Evolutionary conservation across 92 coral and sea anemone species (phyloP).

Genomic region (Hydrozoanthus gracilis): DNA sequence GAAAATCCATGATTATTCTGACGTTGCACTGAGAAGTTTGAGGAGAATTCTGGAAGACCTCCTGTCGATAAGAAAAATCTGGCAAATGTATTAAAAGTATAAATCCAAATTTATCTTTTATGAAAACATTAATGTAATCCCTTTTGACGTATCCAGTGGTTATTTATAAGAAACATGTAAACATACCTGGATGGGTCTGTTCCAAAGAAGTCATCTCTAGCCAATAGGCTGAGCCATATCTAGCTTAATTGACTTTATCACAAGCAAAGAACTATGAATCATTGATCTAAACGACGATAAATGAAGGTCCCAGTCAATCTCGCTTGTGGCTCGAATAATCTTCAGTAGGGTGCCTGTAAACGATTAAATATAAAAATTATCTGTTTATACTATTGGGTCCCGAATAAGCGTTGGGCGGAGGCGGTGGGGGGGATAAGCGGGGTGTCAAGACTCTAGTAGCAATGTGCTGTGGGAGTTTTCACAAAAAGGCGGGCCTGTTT

Average conservation of each 20-base stretch:
- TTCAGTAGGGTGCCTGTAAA: background rate
- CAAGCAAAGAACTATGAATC: constrained; percentile 50
- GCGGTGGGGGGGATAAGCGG: too few species aligned
- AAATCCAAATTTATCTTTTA: too few species aligned
- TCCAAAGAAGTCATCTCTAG: constrained; percentile 49
- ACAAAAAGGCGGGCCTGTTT: too few species aligned
- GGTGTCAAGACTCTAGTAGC: too few species aligned
- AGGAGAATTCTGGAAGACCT: constrained; percentile 22
- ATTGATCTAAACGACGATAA: constrained; percentile 41
- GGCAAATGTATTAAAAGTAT: background rate
- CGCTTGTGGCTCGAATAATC: constrained; percentile 48
- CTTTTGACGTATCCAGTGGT: too few species aligned
- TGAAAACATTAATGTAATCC: too few species aligned
- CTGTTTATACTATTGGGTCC: background rate
- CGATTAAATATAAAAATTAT: background rate
- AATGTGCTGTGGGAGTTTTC: too few species aligned
- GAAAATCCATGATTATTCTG: constrained; percentile 46
- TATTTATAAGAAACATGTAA: background rate
- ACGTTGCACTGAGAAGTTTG: constrained; percentile 48
- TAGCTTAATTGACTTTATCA: constrained; percentile 52
- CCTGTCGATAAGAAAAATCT: constrained; percentile 8
- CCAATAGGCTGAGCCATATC: constrained; percentile 59
- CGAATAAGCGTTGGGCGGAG: too few species aligned
- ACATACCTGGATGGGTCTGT: constrained; percentile 57
- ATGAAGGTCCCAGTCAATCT: constrained; percentile 50